A percentile compares a stretch with the other conserved stretches of the same genome.
Evolutionary conservation across 2,113 vertebrate genomes (phyloP).

Genomic region (Rafetus swinhoei): DNA sequence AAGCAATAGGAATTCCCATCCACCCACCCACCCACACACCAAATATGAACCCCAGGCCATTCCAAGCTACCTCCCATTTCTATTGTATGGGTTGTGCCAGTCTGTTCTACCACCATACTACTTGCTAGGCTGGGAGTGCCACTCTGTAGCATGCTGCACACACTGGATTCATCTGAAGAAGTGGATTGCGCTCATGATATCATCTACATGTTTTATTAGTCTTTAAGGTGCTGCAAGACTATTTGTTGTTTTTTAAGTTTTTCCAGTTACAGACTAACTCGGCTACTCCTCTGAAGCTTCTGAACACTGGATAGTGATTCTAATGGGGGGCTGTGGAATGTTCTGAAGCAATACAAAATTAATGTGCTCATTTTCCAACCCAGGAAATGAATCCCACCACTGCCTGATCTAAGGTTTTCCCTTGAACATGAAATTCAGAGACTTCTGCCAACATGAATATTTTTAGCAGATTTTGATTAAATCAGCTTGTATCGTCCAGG

Average conservation of each 20-base stretch:
- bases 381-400: neutral
- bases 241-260: too few relatives aligned
- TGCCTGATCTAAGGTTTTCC: fast-evolving
- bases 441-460: neutral
- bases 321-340: neutral
- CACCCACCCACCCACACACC: neutral
- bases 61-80: conserved; percentile 1
- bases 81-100: conserved; percentile 22
- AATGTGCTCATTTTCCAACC: neutral
- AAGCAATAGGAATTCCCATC: conserved; percentile 36
- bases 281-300: too few relatives aligned
- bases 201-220: too few relatives aligned
- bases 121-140: neutral
- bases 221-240: too few relatives aligned
- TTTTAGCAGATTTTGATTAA: neutral
- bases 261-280: too few relatives aligned
- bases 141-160: neutral
- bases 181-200: too few relatives aligned
- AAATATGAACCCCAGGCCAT: neutral
- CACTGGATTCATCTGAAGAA: neutral
- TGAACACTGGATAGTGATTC: neutral
- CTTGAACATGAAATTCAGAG: neutral
- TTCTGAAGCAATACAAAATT: neutral
- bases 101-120: conserved; percentile 20
- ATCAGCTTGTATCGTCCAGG: neutral